Base-by-base conservation (phyloP, 1,140 invertebrate species). In the Anoplolepis gracilipes region DNA sequence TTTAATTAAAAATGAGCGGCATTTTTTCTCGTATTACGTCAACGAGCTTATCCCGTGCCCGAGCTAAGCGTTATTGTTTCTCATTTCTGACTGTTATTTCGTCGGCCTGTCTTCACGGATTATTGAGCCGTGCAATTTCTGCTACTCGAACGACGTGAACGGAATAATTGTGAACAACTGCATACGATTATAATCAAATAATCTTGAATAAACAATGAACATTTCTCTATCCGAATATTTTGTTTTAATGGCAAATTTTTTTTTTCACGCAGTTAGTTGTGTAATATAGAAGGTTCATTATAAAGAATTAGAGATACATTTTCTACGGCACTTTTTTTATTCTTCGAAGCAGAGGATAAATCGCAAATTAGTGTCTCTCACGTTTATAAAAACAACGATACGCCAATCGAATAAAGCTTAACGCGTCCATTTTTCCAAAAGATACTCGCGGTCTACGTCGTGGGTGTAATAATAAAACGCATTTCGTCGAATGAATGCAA, bases 1-100 rank as follows among this genome's bases (percentile, higher is more conserved):
- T 82, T 82, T 82, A 82, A 82, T 82, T 82, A 82, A 82, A 81
- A 82, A 82, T 82, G 78, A 82, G 67, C 78, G 67, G 53, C 78
- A 73, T 55, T 82, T 82, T 82, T 82, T 82, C 78, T 82, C 78
- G 59, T 82, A 82, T 82, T 82, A 82, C 78, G 78, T 82, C 78
- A 82, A 82, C 78, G 69, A 49, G 16, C 69, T 53, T 4, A 49
- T 49, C 46, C 46, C 46, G 4, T 22, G 19, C 46, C 11, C 69
- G 78, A 16, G 25, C 25, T 61, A 82, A 82, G 46, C 69, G 53
- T 82, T 82, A 82, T 82, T 82, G 78, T 82, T 82, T 82, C 46
- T 49, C 78, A 82, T 82, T 73, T 82, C 78, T 82, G 67, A 70
- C 55, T 46, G 49, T 82, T 82, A 82, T 55, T 53, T 42, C 25